phyloP scores from a whole-genome alignment of 2,113 vertebrate species.

The Nerophis ophidion region DNA sequence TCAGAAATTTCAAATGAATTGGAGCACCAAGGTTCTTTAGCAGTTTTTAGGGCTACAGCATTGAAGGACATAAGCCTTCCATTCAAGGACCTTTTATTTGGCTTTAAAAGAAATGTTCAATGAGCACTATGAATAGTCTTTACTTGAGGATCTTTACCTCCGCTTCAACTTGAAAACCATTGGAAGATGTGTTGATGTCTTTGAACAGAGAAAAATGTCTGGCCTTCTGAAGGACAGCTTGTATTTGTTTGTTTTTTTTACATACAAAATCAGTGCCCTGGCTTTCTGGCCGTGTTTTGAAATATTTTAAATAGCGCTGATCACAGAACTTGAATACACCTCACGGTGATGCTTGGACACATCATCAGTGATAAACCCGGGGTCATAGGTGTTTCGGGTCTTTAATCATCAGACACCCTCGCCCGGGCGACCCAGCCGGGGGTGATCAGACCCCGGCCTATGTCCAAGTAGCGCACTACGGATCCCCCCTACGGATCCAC shows the following conservation, averaged over 20 bases:
- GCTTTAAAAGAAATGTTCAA: constrained; percentile 40
- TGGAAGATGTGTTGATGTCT: constrained; percentile 18
- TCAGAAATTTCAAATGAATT: constrained; percentile 56
- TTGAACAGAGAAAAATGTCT: constrained; percentile 23
- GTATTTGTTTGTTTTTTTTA: neutral
- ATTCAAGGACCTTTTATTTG: constrained; percentile 42
- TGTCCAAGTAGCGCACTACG: too few species aligned
- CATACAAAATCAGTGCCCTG: neutral
- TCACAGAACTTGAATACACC: too few species aligned
- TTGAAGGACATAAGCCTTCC: constrained; percentile 41
- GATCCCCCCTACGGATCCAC: too few species aligned
- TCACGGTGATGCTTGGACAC: too few species aligned
- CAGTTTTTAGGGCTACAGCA: constrained; percentile 41
- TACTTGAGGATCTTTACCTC: constrained; percentile 29
- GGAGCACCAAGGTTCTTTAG: constrained; percentile 51
- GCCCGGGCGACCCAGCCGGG: too few species aligned
- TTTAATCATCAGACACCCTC: too few species aligned
- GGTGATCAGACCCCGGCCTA: too few species aligned
- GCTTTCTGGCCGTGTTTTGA: constrained; percentile 13
- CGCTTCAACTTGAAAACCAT: constrained; percentile 33
- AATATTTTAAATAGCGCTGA: neutral
- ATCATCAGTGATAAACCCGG: too few species aligned
- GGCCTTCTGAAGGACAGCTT: constrained; percentile 9
- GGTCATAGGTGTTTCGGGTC: too few species aligned
- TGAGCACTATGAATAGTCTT: constrained; percentile 24